A percentile compares a stretch with the other conserved stretches of the same genome.
Conservation (phyloP, 2,888 invertebrate genomes). For the Theodoxus fluviatilis region DNA sequence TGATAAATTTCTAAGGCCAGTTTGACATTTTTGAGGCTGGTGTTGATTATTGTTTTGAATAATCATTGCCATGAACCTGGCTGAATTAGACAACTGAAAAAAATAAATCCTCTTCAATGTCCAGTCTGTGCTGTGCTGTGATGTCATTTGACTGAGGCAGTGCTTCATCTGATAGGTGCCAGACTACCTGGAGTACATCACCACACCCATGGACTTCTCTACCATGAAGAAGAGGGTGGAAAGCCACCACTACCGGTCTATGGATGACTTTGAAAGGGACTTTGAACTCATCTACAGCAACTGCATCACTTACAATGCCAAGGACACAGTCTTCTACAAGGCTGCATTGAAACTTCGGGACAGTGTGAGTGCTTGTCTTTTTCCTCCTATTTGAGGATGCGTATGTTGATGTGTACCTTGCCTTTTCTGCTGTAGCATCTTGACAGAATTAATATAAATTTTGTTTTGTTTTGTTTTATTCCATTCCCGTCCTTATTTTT, state of each 20-base stretch:
- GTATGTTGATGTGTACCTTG: too few relatives aligned
- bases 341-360: constrained; percentile 89
- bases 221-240: constrained; percentile 77
- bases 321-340: constrained; percentile 92
- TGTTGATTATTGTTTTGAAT: neutral
- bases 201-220: constrained; percentile 86
- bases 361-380: constrained; percentile 65
- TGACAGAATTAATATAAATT: too few relatives aligned
- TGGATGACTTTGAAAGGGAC: constrained; percentile 85
- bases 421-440: too few relatives aligned
- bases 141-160: neutral
- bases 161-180: constrained; percentile 71
- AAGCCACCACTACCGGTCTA: constrained; percentile 64
- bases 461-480: too few relatives aligned
- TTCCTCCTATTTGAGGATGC: too few relatives aligned
- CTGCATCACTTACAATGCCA: constrained; percentile 92
- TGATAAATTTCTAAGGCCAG: too few relatives aligned
- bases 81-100: neutral
- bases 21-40: too few relatives aligned
- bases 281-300: constrained; percentile 96
- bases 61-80: neutral
- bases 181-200: constrained; percentile 86
- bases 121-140: neutral
- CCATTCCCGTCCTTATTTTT: too few relatives aligned
- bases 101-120: neutral